Percentiles rank a stretch among this genome's conserved stretches.
These are phyloP conservation scores for Spicauda simplicius DNA, from an alignment of 2,888 invertebrate species.

Conservation along the genomic window DNA sequence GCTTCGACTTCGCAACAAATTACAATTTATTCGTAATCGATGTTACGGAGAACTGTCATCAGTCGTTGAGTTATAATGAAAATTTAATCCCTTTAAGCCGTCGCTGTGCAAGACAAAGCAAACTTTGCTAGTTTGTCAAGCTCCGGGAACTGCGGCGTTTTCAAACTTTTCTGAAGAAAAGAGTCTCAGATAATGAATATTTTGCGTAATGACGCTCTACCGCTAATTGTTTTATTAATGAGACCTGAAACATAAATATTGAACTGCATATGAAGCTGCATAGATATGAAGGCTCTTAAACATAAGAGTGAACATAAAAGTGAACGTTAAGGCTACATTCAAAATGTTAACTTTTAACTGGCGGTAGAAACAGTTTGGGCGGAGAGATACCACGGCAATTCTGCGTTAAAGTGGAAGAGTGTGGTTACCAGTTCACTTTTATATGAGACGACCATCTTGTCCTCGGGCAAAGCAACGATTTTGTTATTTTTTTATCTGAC, in stretches of 20 bases:
- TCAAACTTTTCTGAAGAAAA: constrained; percentile 30
- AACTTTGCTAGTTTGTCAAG: constrained; percentile 39
- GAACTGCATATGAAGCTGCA: no score
- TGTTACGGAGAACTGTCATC: constrained; percentile 32
- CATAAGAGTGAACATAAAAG: no score
- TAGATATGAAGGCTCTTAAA: no score
- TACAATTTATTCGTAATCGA: constrained; percentile 17
- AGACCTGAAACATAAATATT: not conserved
- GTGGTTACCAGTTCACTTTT: no score
- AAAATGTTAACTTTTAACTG: no score
- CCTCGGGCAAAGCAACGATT: no score
- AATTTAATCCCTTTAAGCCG: constrained; percentile 44
- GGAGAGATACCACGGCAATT: no score
- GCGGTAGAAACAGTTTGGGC: no score
- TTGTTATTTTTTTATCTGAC: no score
- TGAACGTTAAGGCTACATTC: no score
- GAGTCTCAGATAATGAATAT: constrained; percentile 19
- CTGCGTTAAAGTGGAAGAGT: no score
- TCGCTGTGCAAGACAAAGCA: constrained; percentile 30
- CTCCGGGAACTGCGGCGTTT: constrained; percentile 20
- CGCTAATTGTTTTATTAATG: constrained; percentile 10
- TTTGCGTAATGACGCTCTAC: constrained; percentile 19
- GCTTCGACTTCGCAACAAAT: not conserved
- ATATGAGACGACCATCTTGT: no score
- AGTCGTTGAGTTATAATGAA: constrained; percentile 44